Conservation (phyloP, 2,888 invertebrate species). For the Drosophila colorata region DNA sequence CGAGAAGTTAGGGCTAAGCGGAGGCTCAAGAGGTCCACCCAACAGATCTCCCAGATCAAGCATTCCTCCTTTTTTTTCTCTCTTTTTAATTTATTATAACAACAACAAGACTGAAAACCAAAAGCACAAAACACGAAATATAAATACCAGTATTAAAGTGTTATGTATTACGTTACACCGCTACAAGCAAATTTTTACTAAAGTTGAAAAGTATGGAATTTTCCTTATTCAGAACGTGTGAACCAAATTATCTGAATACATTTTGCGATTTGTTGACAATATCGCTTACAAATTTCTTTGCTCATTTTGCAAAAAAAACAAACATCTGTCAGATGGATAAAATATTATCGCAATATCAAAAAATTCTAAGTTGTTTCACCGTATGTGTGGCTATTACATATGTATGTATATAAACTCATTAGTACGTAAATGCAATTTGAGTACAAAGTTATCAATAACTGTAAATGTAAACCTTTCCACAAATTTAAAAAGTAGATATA, state of each 20-base stretch:
- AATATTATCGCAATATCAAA: constrained; percentile 11
- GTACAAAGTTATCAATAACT: constrained; percentile 1
- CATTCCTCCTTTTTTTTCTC: too few species aligned
- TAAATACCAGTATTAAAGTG: too few species aligned
- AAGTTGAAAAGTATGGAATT: constrained; percentile 77
- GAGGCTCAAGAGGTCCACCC: too few species aligned
- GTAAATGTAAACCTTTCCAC: neutral
- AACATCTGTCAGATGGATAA: constrained; percentile 24
- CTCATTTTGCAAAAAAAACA: constrained; percentile 18
- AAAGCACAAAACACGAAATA: too few species aligned
- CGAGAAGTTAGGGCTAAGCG: too few species aligned
- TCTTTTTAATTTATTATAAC: too few species aligned
- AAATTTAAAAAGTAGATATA: constrained; percentile 39
- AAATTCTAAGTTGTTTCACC: constrained; percentile 56
- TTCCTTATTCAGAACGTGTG: constrained; percentile 61
- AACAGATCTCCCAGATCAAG: too few species aligned
- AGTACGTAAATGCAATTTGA: constrained; percentile 2
- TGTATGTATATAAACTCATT: constrained; percentile 13
- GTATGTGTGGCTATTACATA: constrained; percentile 27
- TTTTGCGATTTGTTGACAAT: constrained; percentile 43
- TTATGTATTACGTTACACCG: neutral
- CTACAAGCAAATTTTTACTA: constrained; percentile 49
- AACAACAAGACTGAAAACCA: too few species aligned
- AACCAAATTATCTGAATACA: constrained; percentile 45
- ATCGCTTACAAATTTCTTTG: constrained; percentile 27